Base-by-base conservation (phyloP, 2,797 vertebrate species). In the Hydrophis major region DNA sequence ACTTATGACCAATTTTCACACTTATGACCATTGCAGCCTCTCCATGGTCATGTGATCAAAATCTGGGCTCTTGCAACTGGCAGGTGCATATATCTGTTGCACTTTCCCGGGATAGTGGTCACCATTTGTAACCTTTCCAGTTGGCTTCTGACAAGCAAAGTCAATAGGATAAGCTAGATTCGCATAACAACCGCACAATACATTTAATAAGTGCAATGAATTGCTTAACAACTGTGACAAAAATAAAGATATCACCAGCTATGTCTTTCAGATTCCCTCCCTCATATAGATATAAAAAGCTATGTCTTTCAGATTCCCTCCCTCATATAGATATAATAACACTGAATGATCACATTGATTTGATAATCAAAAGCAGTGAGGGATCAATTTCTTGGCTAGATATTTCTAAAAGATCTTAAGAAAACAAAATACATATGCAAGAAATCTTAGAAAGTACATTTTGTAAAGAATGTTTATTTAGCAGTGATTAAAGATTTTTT, bases 401-500 rank as follows among this genome's bases (percentile, higher is more conserved):
- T n/a, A 28, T 6, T 7, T 87, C 37, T 47, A 6, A 2, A n/a
- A 47, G 16, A 22, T n/a, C 13, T 42, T 90, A 87, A 89, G 32
- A 28, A 83, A 83, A 47, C 74, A 83, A 83, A 83, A 86, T 50
- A 66, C 3, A 92, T 57, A 69, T 86, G 28, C 16, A 32, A 90
- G 74, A 89, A 13, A 13, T 61, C 37, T 47, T 20, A 86, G 50
- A 28, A 83, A 56, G 37, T 28, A 28, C 12, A 69, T 92, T 89
- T 92, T 92, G 18, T 37, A 22, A 60, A n/a, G 22, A 89, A 87
- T 89, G 47, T 91, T 91, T 93, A 60, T 91, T 56, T 47, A 63
- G 87, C 37, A n/a, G 74, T 25, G 59, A 59, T 93, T 69, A 87
- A 50, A 86, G 53, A 7, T 37, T 89, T 89, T 90, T 90, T 55